A percentile compares a stretch with the other conserved stretches of the same genome.
Conservation (phyloP, 2,888 invertebrate species). For the Chelonus formosanus region DNA sequence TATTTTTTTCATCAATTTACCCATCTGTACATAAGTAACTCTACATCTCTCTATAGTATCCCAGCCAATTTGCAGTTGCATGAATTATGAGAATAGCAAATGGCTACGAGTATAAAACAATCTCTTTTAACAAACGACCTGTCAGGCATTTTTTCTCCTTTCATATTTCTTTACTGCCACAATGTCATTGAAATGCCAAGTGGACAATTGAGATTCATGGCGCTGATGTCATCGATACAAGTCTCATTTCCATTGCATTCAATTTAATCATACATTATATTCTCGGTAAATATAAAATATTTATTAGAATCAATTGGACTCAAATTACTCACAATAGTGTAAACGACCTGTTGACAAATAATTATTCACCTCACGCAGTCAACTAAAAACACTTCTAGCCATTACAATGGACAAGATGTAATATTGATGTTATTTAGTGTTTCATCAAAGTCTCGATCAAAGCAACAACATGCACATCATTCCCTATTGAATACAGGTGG, state of each 20-base stretch:
- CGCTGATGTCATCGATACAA: slow-evolving; percentile 43
- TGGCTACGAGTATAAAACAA: slow-evolving; percentile 30
- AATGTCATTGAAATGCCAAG: slow-evolving; percentile 42
- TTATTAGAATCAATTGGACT: too few relatives aligned
- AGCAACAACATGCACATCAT: too few relatives aligned
- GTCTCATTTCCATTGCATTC: background rate
- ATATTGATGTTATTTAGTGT: too few relatives aligned
- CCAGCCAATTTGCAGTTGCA: slow-evolving; percentile 29
- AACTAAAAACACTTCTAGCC: too few relatives aligned
- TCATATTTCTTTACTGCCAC: slow-evolving; percentile 3
- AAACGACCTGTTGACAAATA: too few relatives aligned
- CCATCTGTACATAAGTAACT: background rate
- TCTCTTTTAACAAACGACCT: slow-evolving; percentile 33
- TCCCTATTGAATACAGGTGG: too few relatives aligned
- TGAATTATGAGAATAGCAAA: slow-evolving; percentile 31
- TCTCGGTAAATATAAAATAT: background rate
- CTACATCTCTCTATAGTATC: background rate
- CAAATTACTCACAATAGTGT: too few relatives aligned
- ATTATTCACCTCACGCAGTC: too few relatives aligned
- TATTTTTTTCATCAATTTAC: too few relatives aligned
- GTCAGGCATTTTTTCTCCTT: slow-evolving; percentile 18
- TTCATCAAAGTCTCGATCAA: too few relatives aligned
- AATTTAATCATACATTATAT: slow-evolving; percentile 2
- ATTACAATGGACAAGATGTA: too few relatives aligned
- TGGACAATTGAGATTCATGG: slow-evolving; percentile 46